Evolutionary conservation across 2,113 vertebrate genomes (phyloP), one percentile per base, ranked within the genome.

Genomic region (Xiphias gladius): DNA sequence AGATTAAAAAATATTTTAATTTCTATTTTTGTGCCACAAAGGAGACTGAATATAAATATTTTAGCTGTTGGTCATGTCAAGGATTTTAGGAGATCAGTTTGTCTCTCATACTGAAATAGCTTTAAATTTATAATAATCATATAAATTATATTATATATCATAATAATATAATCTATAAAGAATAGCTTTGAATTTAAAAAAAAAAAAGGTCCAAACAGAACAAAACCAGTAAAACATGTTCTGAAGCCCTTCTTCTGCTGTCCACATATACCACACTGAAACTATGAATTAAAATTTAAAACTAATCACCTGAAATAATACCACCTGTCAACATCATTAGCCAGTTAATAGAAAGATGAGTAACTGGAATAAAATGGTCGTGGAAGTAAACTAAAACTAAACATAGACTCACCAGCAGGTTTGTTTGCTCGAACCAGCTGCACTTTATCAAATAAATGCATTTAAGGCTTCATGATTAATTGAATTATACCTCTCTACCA

Each of bases 291-390:
- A 8, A 30, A 50, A 72, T 41, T 61, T 30, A 19, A 14, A 67
- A 41, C 35, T 66, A 79, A 76, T 90, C 80, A 71, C 39, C 76
- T 69, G 80, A 46, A 74, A 41, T 68, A 41, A 86, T 37, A 26
- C 70, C 79, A 75, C 39, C 84, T 82, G 86, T 71, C 85, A 82
- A 65, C 68, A 78, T 32, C 69, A 65, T 68, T 14, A 58, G 16
- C 72, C 76, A n/a, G 64, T 81, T 73, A 76, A 70, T 63, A 75
- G 67, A 90, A 75, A 79, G 52, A 80, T 68, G 43, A 84, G 54
- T 87, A 17, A 55, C 16, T 26, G 43, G 24, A 79, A 78, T 65
- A 32, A 41, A 73, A 30, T 19, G 30, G n/a, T 50, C 22, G 26
- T 24, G 26, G 48, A 52, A 72, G 58, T 64, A 54, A 90, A 86